Evolutionary conservation across 1,140 invertebrate species (phyloP).

Genomic region (Drosophila malerkotliana): DNA sequence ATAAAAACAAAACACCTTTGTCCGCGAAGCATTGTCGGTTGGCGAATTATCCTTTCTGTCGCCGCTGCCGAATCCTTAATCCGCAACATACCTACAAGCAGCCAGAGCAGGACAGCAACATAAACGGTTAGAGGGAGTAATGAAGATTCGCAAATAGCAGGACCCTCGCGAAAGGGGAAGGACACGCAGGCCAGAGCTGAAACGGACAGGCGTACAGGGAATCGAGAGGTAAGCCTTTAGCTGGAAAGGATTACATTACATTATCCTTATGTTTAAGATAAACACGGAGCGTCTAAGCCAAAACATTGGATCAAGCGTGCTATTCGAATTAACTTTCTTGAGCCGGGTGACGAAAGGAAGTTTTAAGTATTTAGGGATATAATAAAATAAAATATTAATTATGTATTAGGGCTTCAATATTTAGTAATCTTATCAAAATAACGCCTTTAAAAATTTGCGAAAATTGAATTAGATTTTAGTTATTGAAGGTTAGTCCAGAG

Average conservation of each 20-base stretch:
- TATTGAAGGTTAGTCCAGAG: no score
- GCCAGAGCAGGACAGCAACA: slow-evolving; percentile 1
- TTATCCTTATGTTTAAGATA: slow-evolving; percentile 82
- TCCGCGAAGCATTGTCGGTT: slow-evolving; percentile 66
- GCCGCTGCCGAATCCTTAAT: slow-evolving; percentile 73
- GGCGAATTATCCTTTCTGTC: slow-evolving; percentile 74
- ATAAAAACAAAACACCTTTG: slow-evolving; percentile 84
- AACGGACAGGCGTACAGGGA: slow-evolving; percentile 16
- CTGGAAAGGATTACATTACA: slow-evolving; percentile 74
- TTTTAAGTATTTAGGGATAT: not conserved
- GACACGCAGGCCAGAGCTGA: not conserved
- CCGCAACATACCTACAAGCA: slow-evolving; percentile 48
- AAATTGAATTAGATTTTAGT: no score
- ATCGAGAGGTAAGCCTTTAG: slow-evolving; percentile 43
- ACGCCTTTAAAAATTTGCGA: no score
- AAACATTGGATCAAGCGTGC: slow-evolving; percentile 47
- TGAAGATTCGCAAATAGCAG: slow-evolving; percentile 65
- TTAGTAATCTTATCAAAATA: no score
- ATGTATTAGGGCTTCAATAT: no score
- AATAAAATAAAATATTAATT: not conserved
- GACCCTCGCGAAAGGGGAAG: slow-evolving; percentile 27
- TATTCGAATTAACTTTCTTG: slow-evolving; percentile 28
- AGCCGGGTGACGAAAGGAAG: not conserved
- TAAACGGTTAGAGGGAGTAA: slow-evolving; percentile 5
- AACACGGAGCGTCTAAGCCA: slow-evolving; percentile 56